These are phyloP conservation scores for Drosophila cognata DNA, from an alignment of 2,888 invertebrate species.

Conservation along the genomic window DNA sequence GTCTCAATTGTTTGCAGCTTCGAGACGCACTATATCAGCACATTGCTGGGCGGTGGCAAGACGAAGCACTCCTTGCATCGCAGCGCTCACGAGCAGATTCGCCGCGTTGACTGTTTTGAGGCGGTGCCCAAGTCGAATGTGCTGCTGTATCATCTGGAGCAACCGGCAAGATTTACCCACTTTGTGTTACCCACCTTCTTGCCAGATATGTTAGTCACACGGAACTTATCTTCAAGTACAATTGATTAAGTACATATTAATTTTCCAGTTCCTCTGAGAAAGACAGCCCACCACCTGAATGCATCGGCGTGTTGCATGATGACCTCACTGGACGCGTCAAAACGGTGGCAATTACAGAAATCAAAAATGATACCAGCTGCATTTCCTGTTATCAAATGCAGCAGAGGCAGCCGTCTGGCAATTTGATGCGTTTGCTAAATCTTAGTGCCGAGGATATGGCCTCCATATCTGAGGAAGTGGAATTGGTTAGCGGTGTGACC, in stretches of 20 bases:
- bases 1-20: constrained; percentile 85
- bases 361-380: constrained; percentile 62
- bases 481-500: constrained; percentile 53
- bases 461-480: constrained; percentile 73
- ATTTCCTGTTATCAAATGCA: constrained; percentile 77
- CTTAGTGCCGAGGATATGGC: constrained; percentile 76
- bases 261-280: constrained; percentile 14
- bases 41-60: constrained; percentile 89
- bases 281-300: constrained; percentile 85
- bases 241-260: fast-evolving
- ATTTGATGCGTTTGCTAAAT: constrained; percentile 64
- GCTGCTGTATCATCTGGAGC: constrained; percentile 88
- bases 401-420: constrained; percentile 65
- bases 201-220: constrained; percentile 85
- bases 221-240: fast-evolving
- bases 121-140: constrained; percentile 87
- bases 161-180: constrained; percentile 87
- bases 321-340: constrained; percentile 86
- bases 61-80: constrained; percentile 86
- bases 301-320: constrained; percentile 88
- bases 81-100: constrained; percentile 90
- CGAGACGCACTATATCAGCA: constrained; percentile 87
- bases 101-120: constrained; percentile 87
- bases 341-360: constrained; percentile 85
- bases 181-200: constrained; percentile 89